Conservation (phyloP, 2,888 invertebrate species). For the Zootermopsis nevadensis region DNA sequence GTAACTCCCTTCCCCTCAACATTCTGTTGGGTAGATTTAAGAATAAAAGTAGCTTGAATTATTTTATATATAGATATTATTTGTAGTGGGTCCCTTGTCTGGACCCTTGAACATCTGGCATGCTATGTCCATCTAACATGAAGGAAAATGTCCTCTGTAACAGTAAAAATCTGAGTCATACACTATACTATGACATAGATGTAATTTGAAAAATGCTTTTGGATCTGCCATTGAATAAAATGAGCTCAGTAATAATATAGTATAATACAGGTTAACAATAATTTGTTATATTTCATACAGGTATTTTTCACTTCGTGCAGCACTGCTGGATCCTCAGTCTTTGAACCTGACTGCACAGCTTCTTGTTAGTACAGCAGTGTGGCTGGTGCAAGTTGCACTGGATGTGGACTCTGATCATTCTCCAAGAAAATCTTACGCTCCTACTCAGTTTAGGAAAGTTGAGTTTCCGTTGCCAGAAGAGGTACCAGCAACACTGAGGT, state of each 20-base stretch:
- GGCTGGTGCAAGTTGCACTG: slow-evolving; percentile 86
- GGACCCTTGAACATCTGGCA: too few relatives aligned
- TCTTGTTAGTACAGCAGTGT: slow-evolving; percentile 83
- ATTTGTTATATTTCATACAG: slow-evolving; percentile 61
- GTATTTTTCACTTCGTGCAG: slow-evolving; percentile 78
- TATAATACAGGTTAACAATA: neutral
- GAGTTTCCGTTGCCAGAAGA: slow-evolving; percentile 73
- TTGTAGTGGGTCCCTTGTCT: too few relatives aligned
- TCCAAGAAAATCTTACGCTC: slow-evolving; percentile 69
- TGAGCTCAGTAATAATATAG: too few relatives aligned
- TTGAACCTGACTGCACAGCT: slow-evolving; percentile 79
- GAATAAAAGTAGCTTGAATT: too few relatives aligned
- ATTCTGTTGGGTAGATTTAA: too few relatives aligned
- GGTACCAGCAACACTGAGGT: slow-evolving; percentile 78
- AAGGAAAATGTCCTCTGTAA: too few relatives aligned
- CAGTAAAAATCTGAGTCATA: too few relatives aligned
- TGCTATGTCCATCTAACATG: too few relatives aligned
- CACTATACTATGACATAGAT: too few relatives aligned
- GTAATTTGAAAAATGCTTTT: too few relatives aligned
- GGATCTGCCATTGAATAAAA: neutral
- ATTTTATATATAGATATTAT: too few relatives aligned
- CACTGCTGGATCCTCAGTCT: slow-evolving; percentile 80
- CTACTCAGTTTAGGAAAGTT: slow-evolving; percentile 67
- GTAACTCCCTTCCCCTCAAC: too few relatives aligned
- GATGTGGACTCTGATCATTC: slow-evolving; percentile 61